Base-by-base conservation (phyloP, 2,888 invertebrate genomes). In the Lissocephala sabroskyi region DNA sequence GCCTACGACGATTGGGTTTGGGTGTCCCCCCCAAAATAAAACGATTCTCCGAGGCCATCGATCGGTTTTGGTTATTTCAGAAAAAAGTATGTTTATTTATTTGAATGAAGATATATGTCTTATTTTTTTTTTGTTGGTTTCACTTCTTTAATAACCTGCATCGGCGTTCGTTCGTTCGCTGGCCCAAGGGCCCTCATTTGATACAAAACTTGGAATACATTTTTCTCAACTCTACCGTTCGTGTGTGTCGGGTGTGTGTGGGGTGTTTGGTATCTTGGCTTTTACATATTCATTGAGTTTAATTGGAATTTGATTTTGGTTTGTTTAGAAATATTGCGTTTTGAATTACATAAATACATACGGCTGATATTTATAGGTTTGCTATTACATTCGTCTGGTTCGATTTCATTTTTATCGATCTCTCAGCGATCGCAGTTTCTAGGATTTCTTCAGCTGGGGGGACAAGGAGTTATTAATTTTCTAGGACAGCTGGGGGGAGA, bases 61-160 rank as follows among this genome's bases (percentile, higher is more conserved):
- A n/a, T n/a, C n/a, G n/a, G 33, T 52, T 56, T 59, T 42, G 65
- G 46, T 67, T 80, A 82, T 82, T 79, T 80, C 80, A 81, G 82
- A 82, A 82, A 82, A 82, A 81, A 70, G 62, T 79, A 73, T 75
- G 59, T 46, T 67, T 70, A 73, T 75, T 71, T 76, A 76, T 73
- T 76, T 68, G 71, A 71, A 73, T 71, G 71, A 73, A 71, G 73
- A 65, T 71, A 76, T 76, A 73, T 63, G 65, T 61, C 63, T 60
- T 52, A 18, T 50, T 51, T 59, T 60, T 43, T 52, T 45, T 59
- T 58, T 60, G 54, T 52, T 57, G 64, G 51, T 59, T 60, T 50
- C 58, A n/a, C 49, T 59, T 60, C 41, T 52, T 41, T 35, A 41
- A 65, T 76, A 73, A 73, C 56, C 64, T 73, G 66, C 58, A 45